Evolutionary conservation across 1,140 invertebrate species (phyloP), one percentile per base, ranked within the genome.

Genomic region (Bicyclus anynana): DNA sequence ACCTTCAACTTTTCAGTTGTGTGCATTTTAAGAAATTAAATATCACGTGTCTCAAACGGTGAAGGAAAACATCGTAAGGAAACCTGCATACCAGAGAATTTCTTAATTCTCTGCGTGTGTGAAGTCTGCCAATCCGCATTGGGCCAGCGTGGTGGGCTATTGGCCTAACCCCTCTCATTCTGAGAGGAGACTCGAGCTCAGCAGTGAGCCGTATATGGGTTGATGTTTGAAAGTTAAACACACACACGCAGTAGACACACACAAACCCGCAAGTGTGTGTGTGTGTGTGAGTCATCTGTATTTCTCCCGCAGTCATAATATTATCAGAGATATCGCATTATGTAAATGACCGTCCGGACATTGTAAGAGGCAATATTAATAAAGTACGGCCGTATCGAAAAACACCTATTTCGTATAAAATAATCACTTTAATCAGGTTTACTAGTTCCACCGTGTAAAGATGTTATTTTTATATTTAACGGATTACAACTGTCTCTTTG

Each of bases 331-430:
- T 40, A 40, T 40, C 37, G 37, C 37, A 40, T 40, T 40, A 40
- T 40, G 37, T 40, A 40, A 40, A 40, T 40, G 37, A 9, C 16
- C 37, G 16, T 1, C 37, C 37, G 37, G 37, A 40, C 37, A 40
- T 17, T 40, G 37, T 40, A 40, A 40, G 37, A 40, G 37, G 13
- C 37, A 14, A 40, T 40, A 40, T 40, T 40, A 40, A 40, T 40
- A 40, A 40, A 40, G 16, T 40, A 17, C 12, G 13, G 37, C 37
- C 37, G 37, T 40, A 40, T 40, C 37, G 37, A 40, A 40, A 40
- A 40, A 40, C 37, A 40, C 37, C 37, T 40, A 40, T 40, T 40
- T 40, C 37, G 37, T 40, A 40, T 40, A 40, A 40, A 40, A 40
- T 40, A 40, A 40, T 40, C 37, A 40, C 37, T 40, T 40, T 40